Evolutionary conservation across 2,888 invertebrate species (phyloP).

Genomic region (Odontocolon sp.): DNA sequence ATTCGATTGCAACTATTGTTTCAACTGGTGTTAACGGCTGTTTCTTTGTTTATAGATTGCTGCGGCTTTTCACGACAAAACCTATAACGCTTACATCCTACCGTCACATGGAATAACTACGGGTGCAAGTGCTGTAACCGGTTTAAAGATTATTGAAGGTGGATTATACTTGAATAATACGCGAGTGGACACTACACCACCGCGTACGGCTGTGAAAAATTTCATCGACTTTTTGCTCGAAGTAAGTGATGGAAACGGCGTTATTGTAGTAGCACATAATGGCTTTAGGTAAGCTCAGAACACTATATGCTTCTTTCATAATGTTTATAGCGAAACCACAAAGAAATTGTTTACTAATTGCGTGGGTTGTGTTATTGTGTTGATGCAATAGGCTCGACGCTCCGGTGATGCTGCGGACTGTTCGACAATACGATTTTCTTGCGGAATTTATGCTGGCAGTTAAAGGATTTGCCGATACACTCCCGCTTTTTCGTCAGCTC

Average conservation of each 20-base stretch:
- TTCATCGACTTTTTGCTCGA: conserved; percentile 13
- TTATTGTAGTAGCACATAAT: conserved; percentile 28
- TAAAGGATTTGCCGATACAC: conserved; percentile 18
- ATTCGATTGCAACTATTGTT: too few relatives aligned
- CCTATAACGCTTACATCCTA: conserved; percentile 23
- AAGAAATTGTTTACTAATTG: too few relatives aligned
- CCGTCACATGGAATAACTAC: conserved; percentile 1
- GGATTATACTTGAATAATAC: conserved; percentile 11
- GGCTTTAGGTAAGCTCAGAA: conserved; percentile 33
- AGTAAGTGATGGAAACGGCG: not conserved
- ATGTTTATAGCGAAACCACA: too few relatives aligned
- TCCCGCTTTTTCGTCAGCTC: conserved; percentile 15
- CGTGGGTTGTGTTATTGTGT: too few relatives aligned
- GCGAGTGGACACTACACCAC: conserved; percentile 17
- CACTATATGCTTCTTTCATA: too few relatives aligned
- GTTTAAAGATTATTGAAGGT: conserved; percentile 11
- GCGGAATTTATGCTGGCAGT: conserved; percentile 14
- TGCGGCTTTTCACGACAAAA: conserved; percentile 3
- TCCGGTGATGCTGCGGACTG: conserved; percentile 3
- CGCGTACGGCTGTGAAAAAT: conserved; percentile 5
- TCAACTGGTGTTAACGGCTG: too few relatives aligned
- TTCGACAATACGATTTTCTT: not conserved
- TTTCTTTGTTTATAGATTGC: conserved; percentile 28
- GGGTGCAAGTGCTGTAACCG: conserved; percentile 14
- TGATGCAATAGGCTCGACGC: conserved; percentile 39